These are phyloP conservation scores for Argynnis bischoffii DNA, from an alignment of 2,888 invertebrate species.

Conservation along the genomic window DNA sequence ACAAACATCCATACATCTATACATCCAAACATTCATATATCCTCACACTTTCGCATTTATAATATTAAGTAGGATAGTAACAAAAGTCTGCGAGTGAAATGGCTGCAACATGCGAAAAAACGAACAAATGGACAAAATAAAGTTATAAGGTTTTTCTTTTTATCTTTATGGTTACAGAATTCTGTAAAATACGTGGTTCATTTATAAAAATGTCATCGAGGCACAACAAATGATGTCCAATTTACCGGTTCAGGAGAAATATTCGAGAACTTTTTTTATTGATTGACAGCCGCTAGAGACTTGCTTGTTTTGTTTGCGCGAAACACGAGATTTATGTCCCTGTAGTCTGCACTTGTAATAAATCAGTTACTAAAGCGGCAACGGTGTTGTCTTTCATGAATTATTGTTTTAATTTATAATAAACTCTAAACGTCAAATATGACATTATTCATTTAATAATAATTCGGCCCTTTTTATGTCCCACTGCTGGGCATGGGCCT, in stretches of 20 bases:
- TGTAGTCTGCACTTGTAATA: conserved; percentile 24
- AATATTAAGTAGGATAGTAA: too few relatives aligned
- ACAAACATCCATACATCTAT: too few relatives aligned
- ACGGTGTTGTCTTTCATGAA: conserved; percentile 22
- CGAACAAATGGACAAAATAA: too few relatives aligned
- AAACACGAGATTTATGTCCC: conserved; percentile 24
- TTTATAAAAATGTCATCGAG: conserved; percentile 24
- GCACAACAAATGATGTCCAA: conserved; percentile 23
- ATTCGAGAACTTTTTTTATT: conserved; percentile 25
- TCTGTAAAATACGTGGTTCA: conserved; percentile 14
- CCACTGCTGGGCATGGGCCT: too few relatives aligned
- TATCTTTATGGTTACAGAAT: too few relatives aligned
- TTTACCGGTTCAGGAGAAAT: conserved; percentile 25
- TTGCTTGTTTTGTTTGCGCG: conserved; percentile 23
- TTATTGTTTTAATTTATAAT: conserved; percentile 21
- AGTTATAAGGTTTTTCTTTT: too few relatives aligned
- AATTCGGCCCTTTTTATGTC: too few relatives aligned
- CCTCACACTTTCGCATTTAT: too few relatives aligned
- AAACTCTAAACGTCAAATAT: neutral
- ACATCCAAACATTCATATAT: too few relatives aligned
- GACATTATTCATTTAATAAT: too few relatives aligned
- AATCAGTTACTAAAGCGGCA: conserved; percentile 23
- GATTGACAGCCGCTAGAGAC: conserved; percentile 20
- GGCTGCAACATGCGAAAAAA: too few relatives aligned
- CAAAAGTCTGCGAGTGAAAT: too few relatives aligned